A percentile compares a stretch with the other conserved stretches of the same genome.
These are phyloP conservation scores for Pterobdella sp. DNA, from an alignment of 2,888 invertebrate genomes.

Conservation along the genomic window DNA sequence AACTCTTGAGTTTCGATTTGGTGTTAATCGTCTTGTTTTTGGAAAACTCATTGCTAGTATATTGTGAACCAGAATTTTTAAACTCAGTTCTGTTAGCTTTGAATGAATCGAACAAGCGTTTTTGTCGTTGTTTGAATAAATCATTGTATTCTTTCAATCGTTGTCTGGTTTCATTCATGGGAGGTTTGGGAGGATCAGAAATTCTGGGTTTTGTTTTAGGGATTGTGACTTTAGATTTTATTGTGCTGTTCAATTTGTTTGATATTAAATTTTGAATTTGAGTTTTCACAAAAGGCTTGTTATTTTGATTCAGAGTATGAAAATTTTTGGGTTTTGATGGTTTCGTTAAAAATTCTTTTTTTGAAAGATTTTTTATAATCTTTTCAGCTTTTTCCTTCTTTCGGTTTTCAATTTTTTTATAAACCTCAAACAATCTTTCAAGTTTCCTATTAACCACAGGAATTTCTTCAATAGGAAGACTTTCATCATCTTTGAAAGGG, in stretches of 20 bases:
- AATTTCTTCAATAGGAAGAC: not conserved
- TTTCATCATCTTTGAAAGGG: constrained; percentile 10
- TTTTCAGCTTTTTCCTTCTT: not conserved
- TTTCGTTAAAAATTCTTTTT: not conserved
- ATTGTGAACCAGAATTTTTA: no score
- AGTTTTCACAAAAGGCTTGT: not conserved
- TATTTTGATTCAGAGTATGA: not conserved
- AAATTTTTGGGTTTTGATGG: no score
- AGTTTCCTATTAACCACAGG: constrained; percentile 6
- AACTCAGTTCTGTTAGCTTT: not conserved
- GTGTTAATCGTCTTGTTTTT: no score
- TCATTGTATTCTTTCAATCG: not conserved
- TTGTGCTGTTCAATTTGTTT: not conserved
- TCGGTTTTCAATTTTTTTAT: constrained; percentile 24
- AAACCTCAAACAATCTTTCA: constrained; percentile 24
- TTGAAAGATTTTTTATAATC: not conserved
- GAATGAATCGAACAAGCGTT: not conserved
- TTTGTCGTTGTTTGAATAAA: not conserved
- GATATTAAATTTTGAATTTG: no score
- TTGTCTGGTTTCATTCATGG: not conserved
- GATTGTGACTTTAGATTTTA: not conserved
- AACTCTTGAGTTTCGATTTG: no score
- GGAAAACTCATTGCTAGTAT: not conserved
- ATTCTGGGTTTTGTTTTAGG: no score
- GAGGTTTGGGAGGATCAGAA: no score